Evolutionary conservation across 2,888 invertebrate genomes (phyloP).

Genomic region (Macrosoma leucophasiata): DNA sequence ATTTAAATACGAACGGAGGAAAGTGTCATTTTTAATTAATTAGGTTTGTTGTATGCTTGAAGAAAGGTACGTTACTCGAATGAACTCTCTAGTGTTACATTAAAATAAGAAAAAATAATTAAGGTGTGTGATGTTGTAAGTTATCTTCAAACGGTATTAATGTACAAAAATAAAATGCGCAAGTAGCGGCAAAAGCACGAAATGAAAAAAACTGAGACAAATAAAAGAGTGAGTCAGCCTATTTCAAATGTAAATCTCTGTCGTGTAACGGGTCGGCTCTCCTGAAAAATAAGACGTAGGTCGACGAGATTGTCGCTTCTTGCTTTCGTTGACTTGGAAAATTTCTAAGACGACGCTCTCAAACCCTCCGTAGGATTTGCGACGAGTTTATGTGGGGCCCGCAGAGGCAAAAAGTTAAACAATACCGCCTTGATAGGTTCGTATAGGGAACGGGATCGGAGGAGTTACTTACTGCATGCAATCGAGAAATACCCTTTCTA

Average conservation of each 20-base stretch:
- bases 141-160: too few species aligned
- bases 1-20: too few species aligned
- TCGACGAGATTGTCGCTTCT: constrained; percentile 57
- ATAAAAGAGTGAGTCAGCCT: constrained; percentile 58
- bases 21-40: too few species aligned
- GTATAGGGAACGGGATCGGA: constrained; percentile 35
- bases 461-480: constrained; percentile 25
- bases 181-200: too few species aligned
- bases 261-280: constrained; percentile 59
- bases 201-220: constrained; percentile 41
- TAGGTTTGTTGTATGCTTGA: too few species aligned
- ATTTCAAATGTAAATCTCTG: constrained; percentile 68
- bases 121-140: too few species aligned
- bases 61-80: too few species aligned
- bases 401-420: constrained; percentile 51
- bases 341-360: constrained; percentile 48
- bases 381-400: constrained; percentile 51
- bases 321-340: constrained; percentile 58
- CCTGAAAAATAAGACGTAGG: constrained; percentile 61
- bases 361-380: constrained; percentile 51
- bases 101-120: too few species aligned
- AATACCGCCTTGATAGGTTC: constrained; percentile 39
- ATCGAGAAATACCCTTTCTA: constrained; percentile 19
- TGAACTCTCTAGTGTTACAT: too few species aligned
- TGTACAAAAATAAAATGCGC: too few species aligned